These are phyloP conservation scores for Rhincodon typus DNA, from an alignment of 2,797 vertebrate genomes.

Conservation along the genomic window DNA sequence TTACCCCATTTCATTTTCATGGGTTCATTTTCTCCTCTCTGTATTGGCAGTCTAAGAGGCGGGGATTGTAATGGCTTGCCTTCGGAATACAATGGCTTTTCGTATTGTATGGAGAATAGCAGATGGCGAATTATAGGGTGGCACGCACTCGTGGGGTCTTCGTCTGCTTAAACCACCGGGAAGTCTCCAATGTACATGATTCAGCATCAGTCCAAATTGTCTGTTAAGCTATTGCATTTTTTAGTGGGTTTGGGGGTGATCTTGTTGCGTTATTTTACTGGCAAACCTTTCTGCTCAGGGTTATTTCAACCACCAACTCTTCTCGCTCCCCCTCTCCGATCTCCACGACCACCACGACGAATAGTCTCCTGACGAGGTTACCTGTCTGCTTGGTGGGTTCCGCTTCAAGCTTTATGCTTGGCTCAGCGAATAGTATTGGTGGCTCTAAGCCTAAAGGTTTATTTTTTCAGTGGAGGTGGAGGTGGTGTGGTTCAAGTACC, in stretches of 20 bases:
- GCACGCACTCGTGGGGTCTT: background rate
- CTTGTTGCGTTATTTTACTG: background rate
- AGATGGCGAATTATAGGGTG: background rate
- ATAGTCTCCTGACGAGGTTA: no score
- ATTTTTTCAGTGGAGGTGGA: background rate
- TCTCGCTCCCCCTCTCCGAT: background rate
- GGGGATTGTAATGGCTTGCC: background rate
- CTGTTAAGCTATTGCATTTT: background rate
- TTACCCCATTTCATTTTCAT: no score
- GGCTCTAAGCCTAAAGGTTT: no score
- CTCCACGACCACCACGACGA: background rate
- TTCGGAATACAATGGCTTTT: background rate
- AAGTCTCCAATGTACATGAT: background rate
- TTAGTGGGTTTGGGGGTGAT: background rate
- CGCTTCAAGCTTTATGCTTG: background rate
- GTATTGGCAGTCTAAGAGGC: background rate
- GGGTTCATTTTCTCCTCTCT: no score
- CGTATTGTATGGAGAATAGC: background rate
- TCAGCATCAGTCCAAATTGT: background rate
- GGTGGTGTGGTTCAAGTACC: background rate
- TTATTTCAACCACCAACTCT: background rate
- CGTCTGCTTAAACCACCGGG: background rate
- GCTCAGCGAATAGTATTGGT: background rate
- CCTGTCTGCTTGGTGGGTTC: no score
- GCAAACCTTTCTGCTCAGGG: background rate